Base-by-base conservation (phyloP, 2,113 vertebrate species). In the Microtus pennsylvanicus region DNA sequence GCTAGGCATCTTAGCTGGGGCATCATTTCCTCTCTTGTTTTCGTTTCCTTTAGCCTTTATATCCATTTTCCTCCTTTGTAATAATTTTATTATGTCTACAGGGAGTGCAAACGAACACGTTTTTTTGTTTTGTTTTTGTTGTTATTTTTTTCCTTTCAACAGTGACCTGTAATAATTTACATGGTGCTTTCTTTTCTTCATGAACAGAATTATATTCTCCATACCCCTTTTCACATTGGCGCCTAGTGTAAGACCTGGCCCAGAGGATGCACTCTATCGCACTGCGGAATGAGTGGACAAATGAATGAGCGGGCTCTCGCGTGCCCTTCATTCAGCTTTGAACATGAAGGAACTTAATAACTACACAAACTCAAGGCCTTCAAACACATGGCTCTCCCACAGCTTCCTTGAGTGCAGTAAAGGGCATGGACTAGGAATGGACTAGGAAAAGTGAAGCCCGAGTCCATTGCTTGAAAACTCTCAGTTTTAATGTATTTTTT, bases 341-440 rank as follows among this genome's bases (percentile, higher is more conserved):
- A 91, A 88, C 38, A 93, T 17, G 87, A 94, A 93, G 90, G 87
- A 33, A 76, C n/a, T 90, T 63, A 42, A 88, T 38, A 83, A 80
- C 70, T 90, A 90, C 19, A 93, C 33, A 76, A 95, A 50, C 82
- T 95, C 22, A 89, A 89, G 86, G 76, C 91, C 65, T 74, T 91
- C 55, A 95, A 87, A 63, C 58, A 70, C 33, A 63, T 7, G 26
- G 26, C 81, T 90, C 61, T 87, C 52, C 70, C 77, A 76, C 12
- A 82, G 35, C 55, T 90, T 72, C 82, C 63, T 21, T 61, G 33
- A 69, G 58, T 76, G 81, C 42, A 94, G 58, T 81, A 77, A 42
- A 87, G 67, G 33, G 12, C 35, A 1, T 63, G 16, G 30, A 42
- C 13, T 80, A 86, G 50, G 86, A 69, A 63, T 65, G 47, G 33